Percentiles rank a stretch among this genome's conserved stretches.
Conservation (phyloP, 2,888 invertebrate species). For the Andricus curvator region DNA sequence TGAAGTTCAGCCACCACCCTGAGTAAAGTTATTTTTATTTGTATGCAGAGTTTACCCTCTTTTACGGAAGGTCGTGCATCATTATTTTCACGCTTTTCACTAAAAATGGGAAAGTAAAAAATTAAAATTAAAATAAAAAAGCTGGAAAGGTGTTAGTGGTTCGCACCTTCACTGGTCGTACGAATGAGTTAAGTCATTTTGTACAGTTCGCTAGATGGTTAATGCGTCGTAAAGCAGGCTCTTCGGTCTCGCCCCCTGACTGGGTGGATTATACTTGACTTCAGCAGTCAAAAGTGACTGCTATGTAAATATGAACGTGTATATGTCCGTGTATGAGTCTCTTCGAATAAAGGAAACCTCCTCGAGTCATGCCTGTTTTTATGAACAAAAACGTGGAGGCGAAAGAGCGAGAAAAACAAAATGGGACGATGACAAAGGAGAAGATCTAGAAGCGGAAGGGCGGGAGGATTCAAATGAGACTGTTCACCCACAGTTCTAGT, state of each 20-base stretch:
- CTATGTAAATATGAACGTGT: neutral
- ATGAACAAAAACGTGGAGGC: slow-evolving; percentile 1
- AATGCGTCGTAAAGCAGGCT: neutral
- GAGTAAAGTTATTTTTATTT: too few species aligned
- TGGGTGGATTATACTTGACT: slow-evolving; percentile 27
- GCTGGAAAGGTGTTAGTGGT: slow-evolving; percentile 45
- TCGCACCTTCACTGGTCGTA: neutral
- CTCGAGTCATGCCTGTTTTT: neutral
- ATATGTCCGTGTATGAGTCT: neutral
- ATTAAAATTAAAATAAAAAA: neutral
- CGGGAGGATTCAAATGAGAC: slow-evolving; percentile 54
- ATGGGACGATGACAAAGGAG: slow-evolving; percentile 29
- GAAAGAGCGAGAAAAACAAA: slow-evolving; percentile 29
- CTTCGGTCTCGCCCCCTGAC: neutral
- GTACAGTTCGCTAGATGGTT: slow-evolving; percentile 32
- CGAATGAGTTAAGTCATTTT: slow-evolving; percentile 40
- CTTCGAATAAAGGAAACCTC: neutral
- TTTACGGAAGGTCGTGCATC: too few species aligned
- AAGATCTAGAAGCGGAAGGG: slow-evolving; percentile 40
- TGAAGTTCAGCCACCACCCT: too few species aligned
- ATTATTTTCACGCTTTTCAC: too few species aligned
- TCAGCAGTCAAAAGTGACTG: slow-evolving; percentile 17
- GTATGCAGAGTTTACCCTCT: too few species aligned
- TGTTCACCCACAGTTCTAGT: slow-evolving; percentile 55
- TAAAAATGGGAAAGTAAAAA: neutral